Base-by-base conservation (phyloP, 2,113 vertebrate genomes). In the Poeciliopsis prolifica region DNA sequence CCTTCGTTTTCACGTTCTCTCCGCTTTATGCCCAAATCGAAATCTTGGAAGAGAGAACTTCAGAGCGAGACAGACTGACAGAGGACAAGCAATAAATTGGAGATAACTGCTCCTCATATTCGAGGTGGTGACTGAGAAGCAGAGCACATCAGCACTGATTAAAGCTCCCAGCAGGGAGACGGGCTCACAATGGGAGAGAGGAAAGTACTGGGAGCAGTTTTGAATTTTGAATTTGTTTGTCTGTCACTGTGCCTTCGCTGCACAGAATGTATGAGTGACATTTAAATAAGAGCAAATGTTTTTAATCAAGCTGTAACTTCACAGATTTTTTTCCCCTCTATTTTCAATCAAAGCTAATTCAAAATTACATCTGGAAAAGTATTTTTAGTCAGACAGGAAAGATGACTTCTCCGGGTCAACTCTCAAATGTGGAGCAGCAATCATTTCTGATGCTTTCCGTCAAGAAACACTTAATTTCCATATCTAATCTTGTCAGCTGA, bases 101-200 rank as follows among this genome's bases (percentile, higher is more conserved):
- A 90, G 86, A 94, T 92, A 92, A 93, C 87, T 79, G 87, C 89
- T 88, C 77, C 71, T 88, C 83, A 74, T 87, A 86, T 91, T 89
- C 28, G 78, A 90, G 91, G 89, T 88, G 89, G 88, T 71, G 87
- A 88, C 89, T 86, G 84, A 88, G 77, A 82, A 81, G 80, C 84
- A 84, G 73, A 80, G 72, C 85, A 81, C 89, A 91, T 89, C 89
- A 87, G 78, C 68, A 83, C 84, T 92, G 90, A 91, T 94, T 93
- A 92, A 92, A 92, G 84, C 82, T 78, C 85, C 85, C 86, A 86
- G 89, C 78, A 79, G 87, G 70, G 72, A 88, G 67, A 78, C 61
- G 33, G 65, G 65, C 75, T 86, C 82, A 66, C 83, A 75, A 70
- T 14, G 64, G 61, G 64, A 88, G 64, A 88, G 74, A 87, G 70